phyloP scores from a whole-genome alignment of 2,888 invertebrate species.

The Rhynchonema sp. region DNA sequence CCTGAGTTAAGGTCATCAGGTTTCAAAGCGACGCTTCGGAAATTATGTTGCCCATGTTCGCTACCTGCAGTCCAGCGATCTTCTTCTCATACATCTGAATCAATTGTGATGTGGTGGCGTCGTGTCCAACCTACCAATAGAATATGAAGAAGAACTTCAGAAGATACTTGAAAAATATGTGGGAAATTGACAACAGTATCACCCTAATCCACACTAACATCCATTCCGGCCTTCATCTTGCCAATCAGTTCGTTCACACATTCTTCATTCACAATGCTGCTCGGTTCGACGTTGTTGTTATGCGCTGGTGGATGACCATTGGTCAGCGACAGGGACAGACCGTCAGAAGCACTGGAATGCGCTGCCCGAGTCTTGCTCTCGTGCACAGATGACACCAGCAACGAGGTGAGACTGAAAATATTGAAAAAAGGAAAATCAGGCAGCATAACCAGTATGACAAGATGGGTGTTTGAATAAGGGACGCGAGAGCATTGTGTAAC shows the following conservation, averaged over 20 bases:
- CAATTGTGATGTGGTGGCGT: constrained; percentile 23
- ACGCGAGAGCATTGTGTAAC: too few relatives aligned
- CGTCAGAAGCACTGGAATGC: too few relatives aligned
- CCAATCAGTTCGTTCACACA: background rate
- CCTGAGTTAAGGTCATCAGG: too few relatives aligned
- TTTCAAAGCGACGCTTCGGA: background rate
- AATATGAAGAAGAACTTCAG: background rate
- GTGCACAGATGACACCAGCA: too few relatives aligned
- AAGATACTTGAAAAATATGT: background rate
- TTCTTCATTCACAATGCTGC: background rate
- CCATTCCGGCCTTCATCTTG: background rate
- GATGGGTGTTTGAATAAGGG: too few relatives aligned
- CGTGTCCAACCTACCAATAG: constrained; percentile 19
- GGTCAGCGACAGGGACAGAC: too few relatives aligned
- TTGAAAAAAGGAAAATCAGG: too few relatives aligned
- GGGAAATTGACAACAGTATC: background rate
- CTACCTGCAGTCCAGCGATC: constrained; percentile 21
- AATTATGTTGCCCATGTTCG: too few relatives aligned
- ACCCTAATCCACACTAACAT: background rate
- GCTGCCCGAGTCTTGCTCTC: too few relatives aligned
- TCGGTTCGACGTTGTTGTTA: constrained; percentile 2
- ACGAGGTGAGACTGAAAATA: too few relatives aligned
- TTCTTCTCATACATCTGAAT: constrained; percentile 28
- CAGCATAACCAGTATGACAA: too few relatives aligned
- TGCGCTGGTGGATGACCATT: too few relatives aligned